Evolutionary conservation across 2,113 vertebrate genomes (phyloP).

Genomic region (Muscicapa adusta): DNA sequence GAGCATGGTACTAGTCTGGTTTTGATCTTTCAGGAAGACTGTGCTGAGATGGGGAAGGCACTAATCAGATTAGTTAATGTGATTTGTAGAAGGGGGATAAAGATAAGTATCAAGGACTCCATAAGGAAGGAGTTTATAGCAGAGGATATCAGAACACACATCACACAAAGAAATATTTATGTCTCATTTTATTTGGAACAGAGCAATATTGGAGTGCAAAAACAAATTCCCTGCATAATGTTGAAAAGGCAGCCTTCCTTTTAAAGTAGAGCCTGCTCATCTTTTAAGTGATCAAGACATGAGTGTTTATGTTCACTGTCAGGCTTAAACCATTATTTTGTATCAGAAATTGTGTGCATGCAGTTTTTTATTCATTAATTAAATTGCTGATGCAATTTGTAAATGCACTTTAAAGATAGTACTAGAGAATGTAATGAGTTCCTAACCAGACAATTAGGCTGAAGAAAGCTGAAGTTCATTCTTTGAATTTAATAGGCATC

Average conservation of each 20-base stretch:
- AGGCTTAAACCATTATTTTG: background rate
- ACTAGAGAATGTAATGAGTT: background rate
- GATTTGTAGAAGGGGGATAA: background rate
- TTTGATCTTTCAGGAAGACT: background rate
- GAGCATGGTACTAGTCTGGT: background rate
- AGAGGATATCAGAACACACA: background rate
- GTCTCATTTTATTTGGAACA: background rate
- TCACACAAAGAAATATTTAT: background rate
- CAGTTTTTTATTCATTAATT: background rate
- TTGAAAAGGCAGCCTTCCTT: background rate
- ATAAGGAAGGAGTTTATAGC: background rate
- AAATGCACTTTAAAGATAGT: background rate
- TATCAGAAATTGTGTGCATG: background rate
- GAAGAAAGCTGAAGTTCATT: background rate
- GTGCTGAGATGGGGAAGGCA: background rate
- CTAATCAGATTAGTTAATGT: background rate
- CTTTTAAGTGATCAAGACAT: background rate
- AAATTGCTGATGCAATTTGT: background rate
- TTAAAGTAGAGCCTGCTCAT: background rate
- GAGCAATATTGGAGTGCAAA: background rate
- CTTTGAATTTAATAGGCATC: background rate
- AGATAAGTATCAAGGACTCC: background rate
- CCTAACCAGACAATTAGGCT: background rate
- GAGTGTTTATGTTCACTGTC: background rate
- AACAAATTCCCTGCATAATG: background rate